Evolutionary conservation across 2,113 vertebrate genomes (phyloP), one percentile per base, ranked within the genome.

Genomic region (Colinus virginianus): DNA sequence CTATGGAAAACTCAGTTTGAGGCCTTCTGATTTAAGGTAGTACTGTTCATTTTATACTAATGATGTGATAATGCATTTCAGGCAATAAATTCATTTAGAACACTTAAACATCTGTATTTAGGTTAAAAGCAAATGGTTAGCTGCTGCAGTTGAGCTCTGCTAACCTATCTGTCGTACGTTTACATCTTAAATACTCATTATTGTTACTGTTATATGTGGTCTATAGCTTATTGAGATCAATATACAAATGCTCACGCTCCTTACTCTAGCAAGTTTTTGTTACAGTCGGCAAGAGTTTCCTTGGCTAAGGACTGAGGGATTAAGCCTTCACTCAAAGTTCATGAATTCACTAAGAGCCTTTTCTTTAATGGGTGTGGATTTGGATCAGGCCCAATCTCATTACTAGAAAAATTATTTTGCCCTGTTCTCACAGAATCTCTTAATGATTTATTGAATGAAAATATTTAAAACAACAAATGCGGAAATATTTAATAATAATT

Each of bases 251-350:
- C 20, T 9, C 25, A 10, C 67, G 20, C 63, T 85, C 74, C 63
- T 74, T 79, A 63, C 34, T 88, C 32, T 32, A 56, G 63, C 26
- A 75, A 83, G 80, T 85, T 85, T 83, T 40, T 67, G 4, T 49
- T 34, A 16, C 85, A 75, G 48, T 17, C 82, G 40, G 78, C 2
- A 22, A 74, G 42, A 79, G 34, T 75, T 92, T 83, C 64, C 87
- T 49, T 58, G 55, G 42, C 67, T 51, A 72, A 92, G 42, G 40
- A 87, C 25, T 0, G 6, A 68, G 36, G 43, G 62, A 81, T 93
- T 96, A 94, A 86, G 92, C 71, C 56, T 89, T 87, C 82, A 88
- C 80, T 93, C 56, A 85, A 66, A 84, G 56, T 68, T 72, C 23
- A 16, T 22, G 23, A 94, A 94, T 92, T 91, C 68, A 76, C 51